These are phyloP conservation scores for Tricholaema leucomelas DNA, from an alignment of 2,113 vertebrate species.

Conservation along the genomic window DNA sequence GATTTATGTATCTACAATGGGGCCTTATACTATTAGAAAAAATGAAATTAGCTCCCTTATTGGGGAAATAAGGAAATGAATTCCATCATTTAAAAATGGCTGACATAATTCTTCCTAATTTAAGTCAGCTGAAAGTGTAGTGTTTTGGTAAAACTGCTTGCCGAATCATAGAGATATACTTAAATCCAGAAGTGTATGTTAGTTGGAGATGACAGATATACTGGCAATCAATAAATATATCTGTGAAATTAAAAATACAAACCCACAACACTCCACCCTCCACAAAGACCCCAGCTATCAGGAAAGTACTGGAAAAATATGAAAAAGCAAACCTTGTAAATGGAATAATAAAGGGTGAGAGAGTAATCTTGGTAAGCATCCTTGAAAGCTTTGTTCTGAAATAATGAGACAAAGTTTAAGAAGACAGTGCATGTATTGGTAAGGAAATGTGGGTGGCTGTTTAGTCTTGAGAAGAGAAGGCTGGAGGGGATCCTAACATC, in stretches of 20 bases:
- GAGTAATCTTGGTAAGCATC: neutral
- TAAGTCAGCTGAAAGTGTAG: neutral
- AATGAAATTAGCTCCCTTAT: neutral
- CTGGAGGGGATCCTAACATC: too few species aligned
- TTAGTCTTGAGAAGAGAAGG: too few species aligned
- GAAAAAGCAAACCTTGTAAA: neutral
- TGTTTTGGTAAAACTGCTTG: neutral
- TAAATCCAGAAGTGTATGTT: neutral
- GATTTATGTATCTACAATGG: neutral
- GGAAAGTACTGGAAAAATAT: neutral
- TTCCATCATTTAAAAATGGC: neutral
- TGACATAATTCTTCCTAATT: neutral
- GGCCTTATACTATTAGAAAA: neutral
- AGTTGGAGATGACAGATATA: neutral
- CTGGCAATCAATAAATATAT: neutral
- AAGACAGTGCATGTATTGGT: neutral
- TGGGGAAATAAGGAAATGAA: neutral
- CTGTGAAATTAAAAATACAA: neutral
- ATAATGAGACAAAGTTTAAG: neutral
- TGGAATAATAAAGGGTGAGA: neutral
- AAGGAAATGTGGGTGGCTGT: neutral
- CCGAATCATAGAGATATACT: neutral
- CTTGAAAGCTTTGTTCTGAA: neutral
- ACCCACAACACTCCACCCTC: neutral
- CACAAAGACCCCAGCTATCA: neutral